A percentile compares a stretch with the other conserved stretches of the same genome.
These are phyloP conservation scores for Petromus typicus DNA, from an alignment of 2,113 vertebrate species.

Conservation along the genomic window DNA sequence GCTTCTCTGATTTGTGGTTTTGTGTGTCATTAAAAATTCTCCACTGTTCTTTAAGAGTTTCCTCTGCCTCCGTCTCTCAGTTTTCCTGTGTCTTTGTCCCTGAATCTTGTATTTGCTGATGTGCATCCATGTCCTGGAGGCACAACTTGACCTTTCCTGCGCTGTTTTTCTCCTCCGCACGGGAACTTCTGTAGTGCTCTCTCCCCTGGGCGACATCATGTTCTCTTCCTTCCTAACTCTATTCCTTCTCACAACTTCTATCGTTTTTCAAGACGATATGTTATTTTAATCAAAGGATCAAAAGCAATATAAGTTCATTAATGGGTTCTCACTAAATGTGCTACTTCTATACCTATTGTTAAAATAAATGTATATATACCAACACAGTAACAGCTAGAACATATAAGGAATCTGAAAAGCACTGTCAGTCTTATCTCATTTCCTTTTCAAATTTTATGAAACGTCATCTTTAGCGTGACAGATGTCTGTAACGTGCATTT, in stretches of 20 bases:
- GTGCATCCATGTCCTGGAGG: accelerated
- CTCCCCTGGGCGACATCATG: not conserved
- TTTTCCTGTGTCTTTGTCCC: not conserved
- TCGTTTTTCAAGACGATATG: not conserved
- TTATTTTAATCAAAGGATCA: not conserved
- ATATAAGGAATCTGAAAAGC: not conserved
- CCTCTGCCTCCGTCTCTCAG: not conserved
- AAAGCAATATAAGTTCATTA: not conserved
- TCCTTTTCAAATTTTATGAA: not conserved
- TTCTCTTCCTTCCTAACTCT: not conserved
- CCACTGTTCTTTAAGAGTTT: not conserved
- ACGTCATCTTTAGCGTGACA: not conserved
- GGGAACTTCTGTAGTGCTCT: not conserved
- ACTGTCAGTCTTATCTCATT: not conserved
- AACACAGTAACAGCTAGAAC: not conserved
- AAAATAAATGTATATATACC: accelerated
- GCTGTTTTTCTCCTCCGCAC: accelerated
- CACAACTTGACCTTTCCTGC: accelerated
- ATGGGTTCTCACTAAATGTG: not conserved
- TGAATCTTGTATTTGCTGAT: accelerated
- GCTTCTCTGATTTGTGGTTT: not conserved
- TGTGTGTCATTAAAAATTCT: not conserved
- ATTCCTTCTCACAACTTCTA: not conserved
- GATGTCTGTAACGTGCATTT: not conserved
- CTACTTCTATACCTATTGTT: not conserved